phyloP scores from a whole-genome alignment of 1,140 invertebrate genomes.

The Triops cancriformis region DNA sequence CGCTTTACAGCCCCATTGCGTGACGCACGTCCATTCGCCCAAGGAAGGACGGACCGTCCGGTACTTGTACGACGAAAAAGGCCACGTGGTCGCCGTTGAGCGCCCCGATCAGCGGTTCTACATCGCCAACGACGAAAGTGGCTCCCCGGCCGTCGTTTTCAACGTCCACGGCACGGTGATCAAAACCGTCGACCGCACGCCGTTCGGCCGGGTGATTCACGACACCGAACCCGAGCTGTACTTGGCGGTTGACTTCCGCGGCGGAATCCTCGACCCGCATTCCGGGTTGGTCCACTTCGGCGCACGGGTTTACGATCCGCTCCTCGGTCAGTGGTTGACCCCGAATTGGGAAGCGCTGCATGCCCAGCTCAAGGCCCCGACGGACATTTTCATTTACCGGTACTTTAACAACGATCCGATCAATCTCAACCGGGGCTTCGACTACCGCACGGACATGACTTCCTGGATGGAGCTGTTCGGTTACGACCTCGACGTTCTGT shows the following conservation, averaged over 20 bases:
- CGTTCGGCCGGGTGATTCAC: conserved; percentile 77
- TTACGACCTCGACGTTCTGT: conserved; percentile 74
- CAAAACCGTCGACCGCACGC: conserved; percentile 82
- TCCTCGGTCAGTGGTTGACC: conserved; percentile 89
- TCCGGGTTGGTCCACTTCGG: conserved; percentile 75
- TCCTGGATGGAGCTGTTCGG: conserved; percentile 79
- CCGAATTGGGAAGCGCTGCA: conserved; percentile 81
- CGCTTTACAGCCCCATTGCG: conserved; percentile 63
- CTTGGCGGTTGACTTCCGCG: conserved; percentile 85
- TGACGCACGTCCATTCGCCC: conserved; percentile 87
- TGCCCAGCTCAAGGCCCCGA: conserved; percentile 66
- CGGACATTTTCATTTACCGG: conserved; percentile 81
- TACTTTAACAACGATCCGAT: conserved; percentile 88
- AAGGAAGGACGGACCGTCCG: conserved; percentile 68
- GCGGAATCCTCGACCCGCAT: conserved; percentile 67
- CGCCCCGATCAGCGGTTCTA: conserved; percentile 65
- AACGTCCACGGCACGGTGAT: conserved; percentile 80
- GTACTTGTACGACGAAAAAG: conserved; percentile 77
- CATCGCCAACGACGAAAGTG: conserved; percentile 85
- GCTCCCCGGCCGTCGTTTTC: conserved; percentile 81
- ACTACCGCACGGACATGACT: conserved; percentile 60
- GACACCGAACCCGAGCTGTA: conserved; percentile 88
- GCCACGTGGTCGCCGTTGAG: conserved; percentile 62
- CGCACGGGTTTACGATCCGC: conserved; percentile 80
- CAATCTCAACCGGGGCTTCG: conserved; percentile 59